Evolutionary conservation across 2,888 invertebrate genomes (phyloP).

Genomic region (Ischnus inquisitorius): DNA sequence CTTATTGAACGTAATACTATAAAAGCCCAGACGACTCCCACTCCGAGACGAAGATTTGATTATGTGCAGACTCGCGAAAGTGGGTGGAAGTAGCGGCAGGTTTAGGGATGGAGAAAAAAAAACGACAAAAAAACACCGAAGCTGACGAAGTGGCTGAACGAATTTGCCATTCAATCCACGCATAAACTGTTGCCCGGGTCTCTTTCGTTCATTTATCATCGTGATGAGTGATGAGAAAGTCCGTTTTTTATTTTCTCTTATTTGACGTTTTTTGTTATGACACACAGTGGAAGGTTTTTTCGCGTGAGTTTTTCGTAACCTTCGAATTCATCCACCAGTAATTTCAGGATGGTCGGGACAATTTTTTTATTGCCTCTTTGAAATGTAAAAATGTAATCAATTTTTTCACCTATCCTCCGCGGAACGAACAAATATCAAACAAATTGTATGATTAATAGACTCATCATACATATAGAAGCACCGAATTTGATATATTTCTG

Average conservation of each 20-base stretch:
- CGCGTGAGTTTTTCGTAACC: background rate
- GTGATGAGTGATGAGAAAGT: background rate
- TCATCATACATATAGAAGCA: no score
- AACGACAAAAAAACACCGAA: background rate
- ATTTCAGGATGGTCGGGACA: background rate
- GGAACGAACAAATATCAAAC: no score
- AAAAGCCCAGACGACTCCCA: slow-evolving; percentile 47
- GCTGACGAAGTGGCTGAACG: slow-evolving; percentile 1
- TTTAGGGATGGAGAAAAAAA: background rate
- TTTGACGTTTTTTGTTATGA: background rate
- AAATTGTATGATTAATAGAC: no score
- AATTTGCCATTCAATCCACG: slow-evolving; percentile 5
- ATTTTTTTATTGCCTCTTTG: no score
- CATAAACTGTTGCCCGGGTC: slow-evolving; percentile 1
- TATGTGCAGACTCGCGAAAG: slow-evolving; percentile 43
- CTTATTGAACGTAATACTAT: slow-evolving; percentile 45
- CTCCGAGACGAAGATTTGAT: slow-evolving; percentile 53
- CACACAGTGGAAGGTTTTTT: background rate
- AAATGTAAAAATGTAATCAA: no score
- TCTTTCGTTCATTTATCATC: background rate
- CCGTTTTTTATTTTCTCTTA: background rate
- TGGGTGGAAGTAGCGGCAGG: slow-evolving; percentile 24
- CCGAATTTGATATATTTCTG: no score
- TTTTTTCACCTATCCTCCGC: no score
- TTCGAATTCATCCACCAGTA: background rate